Conservation (phyloP, 2,888 invertebrate genomes). For the Pristionchus mayeri region DNA sequence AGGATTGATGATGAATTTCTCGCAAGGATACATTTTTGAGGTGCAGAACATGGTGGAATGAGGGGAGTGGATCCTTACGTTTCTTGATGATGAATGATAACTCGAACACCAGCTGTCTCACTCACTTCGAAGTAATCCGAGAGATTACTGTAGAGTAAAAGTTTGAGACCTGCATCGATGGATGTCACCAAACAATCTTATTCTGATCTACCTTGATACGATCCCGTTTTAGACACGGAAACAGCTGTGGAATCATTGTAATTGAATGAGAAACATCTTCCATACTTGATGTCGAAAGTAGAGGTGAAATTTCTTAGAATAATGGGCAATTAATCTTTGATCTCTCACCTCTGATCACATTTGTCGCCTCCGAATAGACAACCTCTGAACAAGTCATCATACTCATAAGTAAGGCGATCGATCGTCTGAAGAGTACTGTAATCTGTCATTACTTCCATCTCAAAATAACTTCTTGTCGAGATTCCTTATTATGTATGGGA, state of each 20-base stretch:
- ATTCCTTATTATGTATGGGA: slow-evolving; percentile 22
- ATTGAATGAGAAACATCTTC: slow-evolving; percentile 41
- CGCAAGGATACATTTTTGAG: not conserved
- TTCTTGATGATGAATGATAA: slow-evolving; percentile 15
- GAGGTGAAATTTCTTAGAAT: slow-evolving; percentile 7
- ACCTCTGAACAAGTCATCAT: slow-evolving; percentile 25
- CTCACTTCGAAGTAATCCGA: slow-evolving; percentile 44
- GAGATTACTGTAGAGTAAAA: slow-evolving; percentile 8
- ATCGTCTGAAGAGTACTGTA: not conserved
- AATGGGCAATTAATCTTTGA: not conserved
- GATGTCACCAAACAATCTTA: not conserved
- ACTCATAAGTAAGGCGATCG: slow-evolving; percentile 6
- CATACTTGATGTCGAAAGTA: slow-evolving; percentile 41
- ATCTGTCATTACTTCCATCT: not conserved
- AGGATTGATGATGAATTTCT: not conserved
- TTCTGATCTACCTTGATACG: slow-evolving; percentile 11
- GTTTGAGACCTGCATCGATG: not conserved
- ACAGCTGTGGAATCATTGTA: not conserved
- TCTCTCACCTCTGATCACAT: slow-evolving; percentile 33
- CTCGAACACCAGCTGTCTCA: slow-evolving; percentile 34
- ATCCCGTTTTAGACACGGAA: not conserved
- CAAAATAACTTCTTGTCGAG: not conserved
- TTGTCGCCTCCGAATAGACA: not conserved
- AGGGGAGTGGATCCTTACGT: not conserved
- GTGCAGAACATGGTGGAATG: too few relatives aligned